Percentiles rank a stretch among this genome's conserved stretches.
Conservation (phyloP, 2,797 vertebrate species). For the Balearica regulorum region DNA sequence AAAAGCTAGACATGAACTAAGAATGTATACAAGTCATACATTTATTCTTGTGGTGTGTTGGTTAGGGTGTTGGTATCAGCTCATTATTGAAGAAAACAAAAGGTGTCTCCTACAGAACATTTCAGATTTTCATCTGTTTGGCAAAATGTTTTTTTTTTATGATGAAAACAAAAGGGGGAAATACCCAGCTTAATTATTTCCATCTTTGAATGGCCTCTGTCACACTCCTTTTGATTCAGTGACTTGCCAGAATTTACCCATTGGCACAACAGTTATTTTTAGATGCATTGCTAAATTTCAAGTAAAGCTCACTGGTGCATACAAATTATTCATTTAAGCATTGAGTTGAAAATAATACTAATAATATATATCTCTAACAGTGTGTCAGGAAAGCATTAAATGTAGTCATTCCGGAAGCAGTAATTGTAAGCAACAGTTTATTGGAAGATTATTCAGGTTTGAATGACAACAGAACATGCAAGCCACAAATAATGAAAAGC, state of each 20-base stretch:
- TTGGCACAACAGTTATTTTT: constrained; percentile 70
- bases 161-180: constrained; percentile 28
- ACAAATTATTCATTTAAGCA: constrained; percentile 67
- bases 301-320: constrained; percentile 57
- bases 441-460: constrained; percentile 31
- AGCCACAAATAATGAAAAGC: neutral
- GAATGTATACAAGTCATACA: constrained; percentile 6
- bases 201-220: constrained; percentile 50
- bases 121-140: constrained; percentile 16
- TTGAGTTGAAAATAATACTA: constrained; percentile 67
- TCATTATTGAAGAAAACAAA: constrained; percentile 42
- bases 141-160: neutral
- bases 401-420: constrained; percentile 38
- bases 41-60: constrained; percentile 44
- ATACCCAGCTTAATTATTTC: constrained; percentile 63
- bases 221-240: constrained; percentile 67
- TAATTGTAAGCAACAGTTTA: constrained; percentile 35
- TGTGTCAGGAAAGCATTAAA: constrained; percentile 45
- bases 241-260: constrained; percentile 64
- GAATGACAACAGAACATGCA: constrained; percentile 18
- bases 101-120: neutral
- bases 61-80: constrained; percentile 20
- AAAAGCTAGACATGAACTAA: neutral
- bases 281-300: constrained; percentile 54
- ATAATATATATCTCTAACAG: neutral